Percentiles rank a stretch among this genome's conserved stretches.
Evolutionary conservation across 2,888 invertebrate genomes (phyloP).

Genomic region (Polydrusus pterygomalis): DNA sequence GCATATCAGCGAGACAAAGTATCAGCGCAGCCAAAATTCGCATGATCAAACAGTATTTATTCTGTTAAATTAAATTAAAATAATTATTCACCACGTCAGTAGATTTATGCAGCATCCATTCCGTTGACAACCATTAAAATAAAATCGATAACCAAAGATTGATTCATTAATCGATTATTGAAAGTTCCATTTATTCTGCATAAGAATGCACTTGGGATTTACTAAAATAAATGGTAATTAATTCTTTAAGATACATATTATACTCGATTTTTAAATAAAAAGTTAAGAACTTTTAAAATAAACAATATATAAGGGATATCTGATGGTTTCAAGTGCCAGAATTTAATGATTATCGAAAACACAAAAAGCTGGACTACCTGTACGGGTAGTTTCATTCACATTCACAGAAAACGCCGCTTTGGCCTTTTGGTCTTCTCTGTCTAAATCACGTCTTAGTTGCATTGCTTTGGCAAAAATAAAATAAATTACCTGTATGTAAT

Average conservation of each 20-base stretch:
- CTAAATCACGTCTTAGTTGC: no score
- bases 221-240: slow-evolving; percentile 18
- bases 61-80: slow-evolving; percentile 6
- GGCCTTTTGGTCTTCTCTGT: no score
- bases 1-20: background rate
- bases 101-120: background rate
- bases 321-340: background rate
- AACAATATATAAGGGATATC: background rate
- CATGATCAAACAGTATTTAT: background rate
- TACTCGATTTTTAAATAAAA: slow-evolving; percentile 28
- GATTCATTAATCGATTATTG: slow-evolving; percentile 22
- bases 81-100: background rate
- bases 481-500: no score
- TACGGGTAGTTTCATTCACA: no score
- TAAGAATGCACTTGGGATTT: slow-evolving; percentile 23
- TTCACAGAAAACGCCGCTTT: no score
- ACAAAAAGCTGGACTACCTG: no score
- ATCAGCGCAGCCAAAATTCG: background rate
- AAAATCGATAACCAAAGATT: slow-evolving; percentile 24
- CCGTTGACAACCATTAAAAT: slow-evolving; percentile 14
- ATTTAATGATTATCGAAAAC: no score
- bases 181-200: slow-evolving; percentile 6
- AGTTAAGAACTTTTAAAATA: background rate
- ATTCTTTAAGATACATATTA: slow-evolving; percentile 14
- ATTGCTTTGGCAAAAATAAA: no score